Conservation (phyloP, 2,888 invertebrate genomes). For the Tanytarsus gracilentus region DNA sequence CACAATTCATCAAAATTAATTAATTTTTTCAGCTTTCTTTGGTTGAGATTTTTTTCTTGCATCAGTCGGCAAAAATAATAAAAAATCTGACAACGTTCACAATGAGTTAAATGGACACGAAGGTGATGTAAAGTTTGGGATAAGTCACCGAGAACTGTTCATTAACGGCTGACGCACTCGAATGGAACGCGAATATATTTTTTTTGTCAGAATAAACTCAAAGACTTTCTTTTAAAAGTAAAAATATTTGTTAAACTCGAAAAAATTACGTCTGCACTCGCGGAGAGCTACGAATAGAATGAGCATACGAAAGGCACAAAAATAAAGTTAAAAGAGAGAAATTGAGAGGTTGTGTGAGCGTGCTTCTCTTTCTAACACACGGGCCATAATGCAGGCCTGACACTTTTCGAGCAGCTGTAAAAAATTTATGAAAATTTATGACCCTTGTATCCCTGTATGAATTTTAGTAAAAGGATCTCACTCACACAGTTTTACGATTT, state of each 20-base stretch:
- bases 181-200: constrained; percentile 18
- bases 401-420: constrained; percentile 16
- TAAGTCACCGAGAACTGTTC: constrained; percentile 12
- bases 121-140: not conserved
- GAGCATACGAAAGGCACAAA: not conserved
- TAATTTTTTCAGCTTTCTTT: not conserved
- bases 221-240: constrained; percentile 1
- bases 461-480: not conserved
- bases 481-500: not conserved
- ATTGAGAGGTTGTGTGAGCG: not conserved
- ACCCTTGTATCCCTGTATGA: constrained; percentile 17
- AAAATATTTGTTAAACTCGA: not conserved
- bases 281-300: not conserved
- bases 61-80: not conserved
- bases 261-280: constrained; percentile 13
- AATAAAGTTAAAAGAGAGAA: constrained; percentile 9
- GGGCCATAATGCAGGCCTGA: not conserved
- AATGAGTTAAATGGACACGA: not conserved
- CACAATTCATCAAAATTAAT: constrained; percentile 3
- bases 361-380: constrained; percentile 8
- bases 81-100: not conserved
- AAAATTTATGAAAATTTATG: constrained; percentile 14
- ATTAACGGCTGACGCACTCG: constrained; percentile 17
- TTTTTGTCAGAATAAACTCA: not conserved
- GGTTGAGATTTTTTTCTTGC: not conserved